Base-by-base conservation (phyloP, 2,113 vertebrate species). In the Salvelinus namaycush region DNA sequence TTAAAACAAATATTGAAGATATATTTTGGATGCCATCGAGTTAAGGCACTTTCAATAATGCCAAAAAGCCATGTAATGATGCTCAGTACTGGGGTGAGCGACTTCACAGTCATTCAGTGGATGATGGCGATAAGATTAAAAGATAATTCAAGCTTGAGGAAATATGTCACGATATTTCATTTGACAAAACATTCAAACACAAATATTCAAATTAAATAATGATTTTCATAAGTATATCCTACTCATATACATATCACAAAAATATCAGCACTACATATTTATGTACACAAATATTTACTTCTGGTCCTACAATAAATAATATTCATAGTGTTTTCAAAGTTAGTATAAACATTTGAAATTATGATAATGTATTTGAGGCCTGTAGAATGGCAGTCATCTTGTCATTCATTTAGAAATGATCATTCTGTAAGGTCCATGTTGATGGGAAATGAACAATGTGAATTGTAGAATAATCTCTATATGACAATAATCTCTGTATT, bases 231-330 rank as follows among this genome's bases (percentile, higher is more conserved):
- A 79, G 82, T 91, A 92, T 92, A 70, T 62, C 44, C 26, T 66
- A 87, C 84, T 87, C 90, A 69, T 80, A 88, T 87, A 93, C 26
- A 66, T 31, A 92, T 92, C 94, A 96, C 93, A 44, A 95, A 44
- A 95, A 94, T 95, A 94, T 91, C 89, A 89, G 92, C 94, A 95
- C 93, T 76, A 90, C 95, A 92, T 94, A 94, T 87, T 90, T 94
- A 95, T 94, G 93, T 95, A 96, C 94, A 96, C 83, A 93, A 94
- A 94, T 91, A 94, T 85, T 93, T 82, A 87, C 88, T 88, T 87
- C 92, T 95, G 95, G 95, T 95, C 94, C 94, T 95, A 69, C 83
- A 88, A 92, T 91, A 93, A 44, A 93, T 87, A 91, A 93, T 88
- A 91, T 73, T 75, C 80, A 84, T 85, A 89, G 39, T 92, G 87